Conservation (phyloP, 1,140 invertebrate species). For the Sycophila sp. region DNA sequence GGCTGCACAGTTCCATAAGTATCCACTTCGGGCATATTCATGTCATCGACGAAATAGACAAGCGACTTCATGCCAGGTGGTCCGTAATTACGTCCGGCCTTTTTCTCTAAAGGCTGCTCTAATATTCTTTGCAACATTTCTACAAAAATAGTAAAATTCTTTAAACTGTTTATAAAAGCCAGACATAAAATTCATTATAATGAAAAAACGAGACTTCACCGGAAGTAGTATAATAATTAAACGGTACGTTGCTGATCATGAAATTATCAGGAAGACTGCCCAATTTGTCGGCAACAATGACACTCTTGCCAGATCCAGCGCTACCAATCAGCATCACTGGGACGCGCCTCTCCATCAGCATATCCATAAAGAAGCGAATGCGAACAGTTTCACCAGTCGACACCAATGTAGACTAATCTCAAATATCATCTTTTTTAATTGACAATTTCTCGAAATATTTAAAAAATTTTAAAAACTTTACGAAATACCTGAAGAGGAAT, state of each 20-base stretch:
- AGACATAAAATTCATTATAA: too few relatives aligned
- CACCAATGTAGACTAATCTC: slow-evolving; percentile 80
- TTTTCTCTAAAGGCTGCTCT: slow-evolving; percentile 94
- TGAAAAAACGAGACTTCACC: too few relatives aligned
- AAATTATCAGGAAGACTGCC: slow-evolving; percentile 79
- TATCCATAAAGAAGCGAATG: slow-evolving; percentile 89
- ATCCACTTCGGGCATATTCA: slow-evolving; percentile 98
- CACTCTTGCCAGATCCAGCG: slow-evolving; percentile 89
- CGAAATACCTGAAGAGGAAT: slow-evolving; percentile 80
- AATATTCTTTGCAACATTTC: slow-evolving; percentile 91
- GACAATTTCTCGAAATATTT: not conserved
- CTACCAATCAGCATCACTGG: slow-evolving; percentile 92
- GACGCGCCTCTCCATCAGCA: slow-evolving; percentile 81
- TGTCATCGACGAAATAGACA: slow-evolving; percentile 95
- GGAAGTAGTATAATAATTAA: slow-evolving; percentile 96
- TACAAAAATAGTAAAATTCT: slow-evolving; percentile 42
- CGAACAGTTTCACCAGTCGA: slow-evolving; percentile 90
- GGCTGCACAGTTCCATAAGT: slow-evolving; percentile 94
- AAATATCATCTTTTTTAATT: too few relatives aligned
- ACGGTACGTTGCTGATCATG: slow-evolving; percentile 87
- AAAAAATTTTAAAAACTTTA: not conserved
- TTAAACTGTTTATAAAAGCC: too few relatives aligned
- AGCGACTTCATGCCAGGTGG: slow-evolving; percentile 91
- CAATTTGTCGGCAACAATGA: slow-evolving; percentile 87
- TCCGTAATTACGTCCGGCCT: slow-evolving; percentile 92